phyloP scores from a whole-genome alignment of 2,113 vertebrate genomes.

The Entomyzon cyanotis region DNA sequence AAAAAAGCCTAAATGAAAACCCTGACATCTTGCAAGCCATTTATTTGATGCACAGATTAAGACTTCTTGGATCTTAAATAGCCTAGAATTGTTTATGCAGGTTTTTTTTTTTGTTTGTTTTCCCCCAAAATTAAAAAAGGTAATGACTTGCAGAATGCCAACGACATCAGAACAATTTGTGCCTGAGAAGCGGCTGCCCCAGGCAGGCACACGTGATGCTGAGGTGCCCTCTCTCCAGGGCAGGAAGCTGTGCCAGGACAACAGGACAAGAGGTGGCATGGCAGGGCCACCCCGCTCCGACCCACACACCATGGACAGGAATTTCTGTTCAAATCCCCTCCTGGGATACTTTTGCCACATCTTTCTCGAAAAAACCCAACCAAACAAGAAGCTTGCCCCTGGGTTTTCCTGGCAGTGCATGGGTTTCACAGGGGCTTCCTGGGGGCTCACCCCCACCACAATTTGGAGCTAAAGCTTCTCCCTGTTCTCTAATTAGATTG shows the following conservation, averaged over 20 bases:
- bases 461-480: neutral
- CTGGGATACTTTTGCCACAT: neutral
- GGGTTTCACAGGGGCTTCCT: neutral
- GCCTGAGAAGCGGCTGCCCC: slow-evolving; percentile 6
- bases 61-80: slow-evolving; percentile 46
- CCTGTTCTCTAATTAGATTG: neutral
- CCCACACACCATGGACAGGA: neutral
- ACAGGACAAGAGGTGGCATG: neutral
- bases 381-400: neutral
- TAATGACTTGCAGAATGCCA: slow-evolving; percentile 33
- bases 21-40: slow-evolving; percentile 66
- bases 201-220: neutral
- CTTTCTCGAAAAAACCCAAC: neutral
- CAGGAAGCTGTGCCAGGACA: neutral
- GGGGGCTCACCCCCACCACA: accelerated
- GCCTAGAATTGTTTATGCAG: neutral
- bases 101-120: neutral
- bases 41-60: slow-evolving; percentile 44
- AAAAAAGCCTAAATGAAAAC: slow-evolving; percentile 54
- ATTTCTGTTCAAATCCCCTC: neutral
- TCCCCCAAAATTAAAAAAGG: neutral
- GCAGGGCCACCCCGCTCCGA: neutral
- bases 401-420: accelerated
- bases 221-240: neutral
- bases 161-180: neutral